Evolutionary conservation across 2,113 vertebrate genomes (phyloP).

Genomic region (Syngnathus typhle): DNA sequence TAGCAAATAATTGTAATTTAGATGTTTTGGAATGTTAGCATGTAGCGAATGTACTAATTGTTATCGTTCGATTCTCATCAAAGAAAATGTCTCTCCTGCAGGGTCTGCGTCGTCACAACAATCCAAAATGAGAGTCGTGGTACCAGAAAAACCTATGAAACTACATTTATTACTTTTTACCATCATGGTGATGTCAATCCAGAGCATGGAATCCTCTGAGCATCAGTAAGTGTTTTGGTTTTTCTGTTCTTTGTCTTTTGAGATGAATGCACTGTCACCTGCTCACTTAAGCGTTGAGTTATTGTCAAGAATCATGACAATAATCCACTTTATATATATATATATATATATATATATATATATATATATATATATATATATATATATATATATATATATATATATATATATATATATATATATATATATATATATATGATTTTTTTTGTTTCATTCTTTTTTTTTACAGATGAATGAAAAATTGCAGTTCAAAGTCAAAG

Average conservation of each 20-base stretch:
- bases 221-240: constrained; percentile 78
- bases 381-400: background rate
- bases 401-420: background rate
- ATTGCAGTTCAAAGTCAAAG: too few species aligned
- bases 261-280: constrained; percentile 16
- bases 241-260: constrained; percentile 4
- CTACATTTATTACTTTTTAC: constrained; percentile 68
- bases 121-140: constrained; percentile 64
- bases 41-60: constrained; percentile 2
- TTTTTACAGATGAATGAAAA: background rate
- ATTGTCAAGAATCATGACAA: constrained; percentile 1
- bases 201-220: constrained; percentile 64
- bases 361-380: background rate
- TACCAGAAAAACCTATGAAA: constrained; percentile 92
- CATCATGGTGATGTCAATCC: constrained; percentile 28
- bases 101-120: constrained; percentile 51
- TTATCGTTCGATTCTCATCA: constrained; percentile 18
- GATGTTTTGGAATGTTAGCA: background rate
- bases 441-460: background rate
- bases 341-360: too few species aligned
- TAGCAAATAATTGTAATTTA: background rate
- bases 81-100: constrained; percentile 32
- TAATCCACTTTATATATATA: background rate
- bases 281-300: constrained; percentile 6
- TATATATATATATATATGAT: background rate